Evolutionary conservation across 2,113 vertebrate species (phyloP), one percentile per base, ranked within the genome.

Genomic region (Zapornia atra): DNA sequence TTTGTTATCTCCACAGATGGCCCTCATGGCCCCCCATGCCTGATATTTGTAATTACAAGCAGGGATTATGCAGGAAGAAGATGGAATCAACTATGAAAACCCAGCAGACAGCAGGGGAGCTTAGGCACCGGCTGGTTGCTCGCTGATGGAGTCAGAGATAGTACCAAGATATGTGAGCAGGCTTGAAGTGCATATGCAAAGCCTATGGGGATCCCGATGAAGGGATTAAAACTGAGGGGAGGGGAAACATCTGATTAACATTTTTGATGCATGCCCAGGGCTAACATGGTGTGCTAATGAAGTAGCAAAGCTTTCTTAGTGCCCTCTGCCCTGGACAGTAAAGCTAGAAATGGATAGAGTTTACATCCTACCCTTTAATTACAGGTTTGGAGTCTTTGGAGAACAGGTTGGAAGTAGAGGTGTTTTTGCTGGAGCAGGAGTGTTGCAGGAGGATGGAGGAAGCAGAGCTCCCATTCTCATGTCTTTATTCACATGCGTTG

Each of bases 41-140:
- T 73, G 86, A 70, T 83, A 63, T 91, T 92, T 93, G 95, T 96
- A 96, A 92, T 97, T 87, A 97, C 88, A 96, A 92, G 61, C 36
- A 72, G 86, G 72, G 90, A 92, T 94, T 96, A 96, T 93, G 75
- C 71, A 82, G 76, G 80, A 92, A 86, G 84, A 50, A 94, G 87
- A 65, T 65, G 79, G 91, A 95, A 94, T 93, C 64, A 36, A 48
- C 90, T 31, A 24, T 8, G 91, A 91, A 92, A 92, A 44, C 44
- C 54, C 66, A 70, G 57, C 59, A 71, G 96, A 51, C 63, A 86
- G 56, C 64, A 82, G 80, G 61, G 82, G 69, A 89, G 85, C 79
- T 96, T 94, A 92, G 54, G 33, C 85, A 87, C 72, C 4, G 61
- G 70, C 88, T 96, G 93, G 56, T 48, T 95, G 77, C 88, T 91